phyloP scores from a whole-genome alignment of 1,140 invertebrate species.

The Gonioctena quinquepunctata region DNA sequence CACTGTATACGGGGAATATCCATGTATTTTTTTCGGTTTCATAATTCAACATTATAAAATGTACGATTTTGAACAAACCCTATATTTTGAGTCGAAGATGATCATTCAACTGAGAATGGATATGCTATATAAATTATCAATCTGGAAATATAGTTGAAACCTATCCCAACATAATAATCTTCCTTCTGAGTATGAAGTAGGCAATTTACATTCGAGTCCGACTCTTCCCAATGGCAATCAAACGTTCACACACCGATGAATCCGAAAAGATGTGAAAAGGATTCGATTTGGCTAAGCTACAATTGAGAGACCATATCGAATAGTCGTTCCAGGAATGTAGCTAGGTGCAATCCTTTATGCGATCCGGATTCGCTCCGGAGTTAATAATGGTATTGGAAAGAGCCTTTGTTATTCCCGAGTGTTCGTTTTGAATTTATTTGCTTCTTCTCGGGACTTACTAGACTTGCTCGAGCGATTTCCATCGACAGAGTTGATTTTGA shows the following conservation, averaged over 20 bases:
- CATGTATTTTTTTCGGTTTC: no score
- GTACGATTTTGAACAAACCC: no score
- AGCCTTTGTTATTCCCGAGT: neutral
- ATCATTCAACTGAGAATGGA: no score
- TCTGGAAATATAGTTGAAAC: no score
- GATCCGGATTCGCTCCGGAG: neutral
- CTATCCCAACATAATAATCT: no score
- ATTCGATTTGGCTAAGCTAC: neutral
- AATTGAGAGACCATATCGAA: neutral
- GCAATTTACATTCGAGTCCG: neutral
- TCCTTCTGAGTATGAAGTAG: no score
- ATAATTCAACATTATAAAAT: no score
- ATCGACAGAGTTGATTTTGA: no score
- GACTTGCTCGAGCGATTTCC: no score
- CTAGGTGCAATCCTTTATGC: neutral
- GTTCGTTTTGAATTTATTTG: neutral
- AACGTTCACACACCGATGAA: neutral
- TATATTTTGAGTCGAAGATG: no score
- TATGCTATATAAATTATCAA: no score
- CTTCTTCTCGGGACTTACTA: neutral
- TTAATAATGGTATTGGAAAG: neutral
- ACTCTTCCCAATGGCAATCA: neutral
- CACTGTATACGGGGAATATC: no score
- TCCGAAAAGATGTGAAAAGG: neutral
- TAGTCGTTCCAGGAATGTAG: neutral